A percentile compares a stretch with the other conserved stretches of the same genome.
Evolutionary conservation across 2,113 vertebrate species (phyloP).

Genomic region (Pimephales promelas): DNA sequence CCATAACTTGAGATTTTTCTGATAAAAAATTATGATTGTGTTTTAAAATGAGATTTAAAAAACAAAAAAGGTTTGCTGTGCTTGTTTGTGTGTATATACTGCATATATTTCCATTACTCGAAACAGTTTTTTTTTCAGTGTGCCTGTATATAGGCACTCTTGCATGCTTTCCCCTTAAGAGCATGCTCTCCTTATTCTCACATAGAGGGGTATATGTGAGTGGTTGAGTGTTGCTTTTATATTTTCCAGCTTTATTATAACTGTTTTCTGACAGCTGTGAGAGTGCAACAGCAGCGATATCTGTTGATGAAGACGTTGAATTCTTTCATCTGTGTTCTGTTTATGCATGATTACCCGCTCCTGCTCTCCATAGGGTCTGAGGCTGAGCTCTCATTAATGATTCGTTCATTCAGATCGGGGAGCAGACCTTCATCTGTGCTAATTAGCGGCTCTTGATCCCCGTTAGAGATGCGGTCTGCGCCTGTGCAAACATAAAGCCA

Average conservation of each 20-base stretch:
- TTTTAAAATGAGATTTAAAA: too few relatives aligned
- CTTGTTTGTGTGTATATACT: too few relatives aligned
- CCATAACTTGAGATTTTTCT: neutral
- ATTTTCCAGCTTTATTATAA: neutral
- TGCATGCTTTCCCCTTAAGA: neutral
- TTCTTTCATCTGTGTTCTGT: conserved; percentile 18
- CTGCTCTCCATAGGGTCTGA: neutral
- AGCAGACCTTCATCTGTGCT: neutral
- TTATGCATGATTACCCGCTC: conserved; percentile 17
- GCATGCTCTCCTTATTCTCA: neutral
- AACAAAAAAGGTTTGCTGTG: neutral
- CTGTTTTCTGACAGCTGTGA: conserved; percentile 5
- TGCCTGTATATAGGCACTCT: neutral
- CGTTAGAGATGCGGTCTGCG: neutral
- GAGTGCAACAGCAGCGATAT: conserved; percentile 4
- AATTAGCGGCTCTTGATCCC: conserved; percentile 14
- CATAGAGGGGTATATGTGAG: neutral
- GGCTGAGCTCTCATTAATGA: conserved; percentile 15
- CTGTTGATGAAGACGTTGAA: conserved; percentile 6
- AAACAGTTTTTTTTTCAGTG: too few relatives aligned
- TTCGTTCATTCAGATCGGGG: neutral
- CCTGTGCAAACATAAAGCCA: neutral
- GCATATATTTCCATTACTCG: too few relatives aligned
- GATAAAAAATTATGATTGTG: too few relatives aligned
- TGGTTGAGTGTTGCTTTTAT: neutral